Conservation (phyloP, 2,797 vertebrate species). For the Lagodon rhomboides region DNA sequence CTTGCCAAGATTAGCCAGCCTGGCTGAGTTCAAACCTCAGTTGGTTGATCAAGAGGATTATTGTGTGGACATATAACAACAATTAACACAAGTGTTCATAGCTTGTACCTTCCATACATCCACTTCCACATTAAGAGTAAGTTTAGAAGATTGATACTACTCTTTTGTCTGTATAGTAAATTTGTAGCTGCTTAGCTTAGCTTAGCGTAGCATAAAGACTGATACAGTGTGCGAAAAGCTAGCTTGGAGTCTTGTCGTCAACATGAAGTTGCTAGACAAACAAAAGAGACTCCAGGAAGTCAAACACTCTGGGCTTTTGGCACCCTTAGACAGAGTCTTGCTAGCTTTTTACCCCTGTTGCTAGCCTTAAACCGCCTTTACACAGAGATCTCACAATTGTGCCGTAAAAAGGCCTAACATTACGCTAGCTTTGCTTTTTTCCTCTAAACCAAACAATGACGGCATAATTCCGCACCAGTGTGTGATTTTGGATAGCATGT, state of each 20-base stretch:
- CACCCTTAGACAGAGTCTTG: neutral
- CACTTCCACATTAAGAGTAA: neutral
- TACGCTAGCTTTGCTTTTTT: no score
- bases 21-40: conserved; percentile 34
- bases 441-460: no score
- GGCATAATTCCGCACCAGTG: no score
- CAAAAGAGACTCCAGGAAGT: neutral
- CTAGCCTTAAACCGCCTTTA: no score
- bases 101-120: neutral
- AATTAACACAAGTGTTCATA: neutral
- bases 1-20: conserved; percentile 39
- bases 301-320: neutral
- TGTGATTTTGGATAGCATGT: no score
- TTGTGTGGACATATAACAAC: conserved; percentile 61
- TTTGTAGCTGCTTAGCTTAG: neutral
- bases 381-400: no score
- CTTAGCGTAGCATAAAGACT: neutral
- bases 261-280: neutral
- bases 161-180: neutral
- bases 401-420: no score
- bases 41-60: conserved; percentile 20
- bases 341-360: neutral
- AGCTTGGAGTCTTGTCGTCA: neutral
- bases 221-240: neutral
- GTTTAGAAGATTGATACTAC: neutral